Conservation (phyloP, 2,888 invertebrate species). For the Pseudeuparius sepicola region DNA sequence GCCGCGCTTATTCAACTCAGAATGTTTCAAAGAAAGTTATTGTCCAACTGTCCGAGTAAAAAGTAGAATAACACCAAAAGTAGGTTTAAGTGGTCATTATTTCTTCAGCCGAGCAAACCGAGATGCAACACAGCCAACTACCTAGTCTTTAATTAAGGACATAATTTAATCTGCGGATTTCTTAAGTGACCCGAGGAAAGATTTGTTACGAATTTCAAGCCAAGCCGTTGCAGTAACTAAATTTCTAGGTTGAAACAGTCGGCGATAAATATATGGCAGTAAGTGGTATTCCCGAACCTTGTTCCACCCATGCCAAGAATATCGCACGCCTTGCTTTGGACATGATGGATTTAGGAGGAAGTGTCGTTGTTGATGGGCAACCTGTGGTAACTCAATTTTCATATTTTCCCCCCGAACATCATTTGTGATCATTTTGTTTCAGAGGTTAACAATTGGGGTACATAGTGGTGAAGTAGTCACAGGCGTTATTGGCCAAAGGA, state of each 20-base stretch:
- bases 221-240: too few relatives aligned
- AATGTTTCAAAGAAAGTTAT: too few relatives aligned
- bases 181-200: too few relatives aligned
- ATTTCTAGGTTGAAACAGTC: slow-evolving; percentile 87
- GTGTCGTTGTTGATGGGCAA: slow-evolving; percentile 77
- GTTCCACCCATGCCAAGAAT: slow-evolving; percentile 81
- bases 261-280: slow-evolving; percentile 99
- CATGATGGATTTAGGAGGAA: slow-evolving; percentile 89
- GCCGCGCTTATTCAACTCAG: too few relatives aligned
- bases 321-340: slow-evolving; percentile 84
- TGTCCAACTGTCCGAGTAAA: too few relatives aligned
- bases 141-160: too few relatives aligned
- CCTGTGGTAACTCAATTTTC: slow-evolving; percentile 61
- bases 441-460: slow-evolving; percentile 90
- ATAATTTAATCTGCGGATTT: too few relatives aligned
- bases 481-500: slow-evolving; percentile 87
- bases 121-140: too few relatives aligned
- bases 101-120: too few relatives aligned
- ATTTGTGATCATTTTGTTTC: slow-evolving; percentile 25
- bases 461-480: slow-evolving; percentile 92
- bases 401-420: neutral
- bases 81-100: too few relatives aligned
- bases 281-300: slow-evolving; percentile 86
- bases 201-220: too few relatives aligned
- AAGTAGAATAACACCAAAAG: too few relatives aligned